A percentile compares a stretch with the other conserved stretches of the same genome.
These are phyloP conservation scores for Tetraneura akinire DNA, from an alignment of 1,140 invertebrate species.

Conservation along the genomic window DNA sequence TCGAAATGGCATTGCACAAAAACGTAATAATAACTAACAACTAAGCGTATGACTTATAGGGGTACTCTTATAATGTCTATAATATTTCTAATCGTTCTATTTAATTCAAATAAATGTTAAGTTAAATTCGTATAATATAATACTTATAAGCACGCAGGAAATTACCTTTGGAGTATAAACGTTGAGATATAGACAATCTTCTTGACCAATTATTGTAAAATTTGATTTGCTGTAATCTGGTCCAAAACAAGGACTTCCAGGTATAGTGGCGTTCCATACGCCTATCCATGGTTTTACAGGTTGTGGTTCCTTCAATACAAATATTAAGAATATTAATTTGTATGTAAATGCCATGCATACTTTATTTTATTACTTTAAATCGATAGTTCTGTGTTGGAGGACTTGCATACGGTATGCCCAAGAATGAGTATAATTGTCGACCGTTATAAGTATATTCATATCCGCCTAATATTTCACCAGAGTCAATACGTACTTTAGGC, in stretches of 20 bases:
- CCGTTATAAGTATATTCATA: slow-evolving; percentile 32
- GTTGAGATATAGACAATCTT: slow-evolving; percentile 69
- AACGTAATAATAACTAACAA: too few species aligned
- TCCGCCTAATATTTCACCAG: slow-evolving; percentile 34
- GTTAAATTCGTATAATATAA: too few species aligned
- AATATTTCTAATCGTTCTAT: too few species aligned
- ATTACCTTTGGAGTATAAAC: slow-evolving; percentile 65
- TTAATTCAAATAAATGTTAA: too few species aligned
- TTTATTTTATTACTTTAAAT: slow-evolving; percentile 61
- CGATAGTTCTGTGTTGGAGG: slow-evolving; percentile 64
- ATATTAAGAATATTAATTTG: background rate
- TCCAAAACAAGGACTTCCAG: slow-evolving; percentile 59
- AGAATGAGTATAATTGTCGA: slow-evolving; percentile 58
- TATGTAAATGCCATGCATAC: too few species aligned
- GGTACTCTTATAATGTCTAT: too few species aligned
- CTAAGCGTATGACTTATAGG: too few species aligned
- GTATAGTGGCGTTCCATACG: slow-evolving; percentile 59
- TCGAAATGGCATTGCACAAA: too few species aligned
- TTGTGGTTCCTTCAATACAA: slow-evolving; percentile 56
- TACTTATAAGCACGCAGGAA: background rate
- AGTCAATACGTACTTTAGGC: slow-evolving; percentile 9
- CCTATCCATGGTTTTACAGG: slow-evolving; percentile 59
- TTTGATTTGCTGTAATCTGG: slow-evolving; percentile 53
- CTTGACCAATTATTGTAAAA: slow-evolving; percentile 53
- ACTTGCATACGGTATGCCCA: slow-evolving; percentile 67